Evolutionary conservation across 2,113 vertebrate species (phyloP).

Genomic region (Dromiciops gliroides): DNA sequence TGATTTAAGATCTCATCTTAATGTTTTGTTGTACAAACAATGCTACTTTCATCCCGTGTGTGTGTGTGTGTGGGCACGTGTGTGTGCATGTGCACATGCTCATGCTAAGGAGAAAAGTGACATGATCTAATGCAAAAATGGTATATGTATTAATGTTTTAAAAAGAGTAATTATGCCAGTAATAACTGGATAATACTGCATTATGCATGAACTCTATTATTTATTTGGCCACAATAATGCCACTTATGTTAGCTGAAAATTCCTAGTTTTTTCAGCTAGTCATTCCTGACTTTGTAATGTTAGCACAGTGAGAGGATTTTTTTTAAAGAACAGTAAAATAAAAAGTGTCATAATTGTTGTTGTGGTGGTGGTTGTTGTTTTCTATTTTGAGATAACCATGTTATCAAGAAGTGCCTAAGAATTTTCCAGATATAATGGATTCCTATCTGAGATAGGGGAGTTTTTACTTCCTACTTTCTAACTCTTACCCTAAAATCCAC

Average conservation of each 20-base stretch:
- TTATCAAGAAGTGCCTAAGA: constrained; percentile 18
- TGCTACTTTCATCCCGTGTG: not conserved
- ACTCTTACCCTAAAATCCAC: not conserved
- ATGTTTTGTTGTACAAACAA: not conserved
- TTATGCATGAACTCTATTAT: not conserved
- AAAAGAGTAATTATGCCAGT: not conserved
- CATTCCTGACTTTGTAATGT: not conserved
- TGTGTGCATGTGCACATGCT: too few species aligned
- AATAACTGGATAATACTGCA: not conserved
- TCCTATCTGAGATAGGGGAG: not conserved
- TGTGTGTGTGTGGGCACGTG: too few species aligned
- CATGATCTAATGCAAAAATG: not conserved
- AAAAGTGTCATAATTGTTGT: not conserved
- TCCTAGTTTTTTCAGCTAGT: not conserved
- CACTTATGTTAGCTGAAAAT: not conserved
- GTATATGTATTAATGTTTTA: not conserved
- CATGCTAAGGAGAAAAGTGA: not conserved
- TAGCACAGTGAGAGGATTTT: not conserved
- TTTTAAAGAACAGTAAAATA: not conserved
- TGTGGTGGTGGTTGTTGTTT: not conserved
- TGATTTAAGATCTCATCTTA: not conserved
- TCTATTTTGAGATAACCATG: not conserved
- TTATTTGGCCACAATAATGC: not conserved
- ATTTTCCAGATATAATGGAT: not conserved
- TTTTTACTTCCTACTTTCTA: not conserved